Evolutionary conservation across 2,888 invertebrate genomes (phyloP).

Genomic region (Drosophila pseudotakahashii): DNA sequence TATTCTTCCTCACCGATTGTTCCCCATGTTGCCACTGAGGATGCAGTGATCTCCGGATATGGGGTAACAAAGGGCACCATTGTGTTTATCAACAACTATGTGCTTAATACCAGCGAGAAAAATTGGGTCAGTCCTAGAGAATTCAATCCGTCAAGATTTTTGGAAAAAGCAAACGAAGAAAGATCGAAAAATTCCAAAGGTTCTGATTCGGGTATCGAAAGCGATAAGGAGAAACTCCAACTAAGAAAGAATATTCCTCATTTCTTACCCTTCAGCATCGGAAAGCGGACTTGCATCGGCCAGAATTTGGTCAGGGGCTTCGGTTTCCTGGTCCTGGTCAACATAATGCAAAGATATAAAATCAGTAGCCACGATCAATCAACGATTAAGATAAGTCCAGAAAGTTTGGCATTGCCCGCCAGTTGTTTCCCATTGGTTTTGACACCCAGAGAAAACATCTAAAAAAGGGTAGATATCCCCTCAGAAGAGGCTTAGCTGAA

Average conservation of each 20-base stretch:
- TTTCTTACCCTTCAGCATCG: slow-evolving; percentile 94
- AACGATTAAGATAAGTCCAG: slow-evolving; percentile 87
- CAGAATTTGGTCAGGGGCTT: slow-evolving; percentile 92
- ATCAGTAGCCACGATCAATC: slow-evolving; percentile 86
- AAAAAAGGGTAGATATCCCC: not conserved
- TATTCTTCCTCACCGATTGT: slow-evolving; percentile 94
- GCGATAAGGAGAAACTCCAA: slow-evolving; percentile 81
- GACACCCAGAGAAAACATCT: slow-evolving; percentile 77
- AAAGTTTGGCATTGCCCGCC: slow-evolving; percentile 90
- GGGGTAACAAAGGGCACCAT: slow-evolving; percentile 91
- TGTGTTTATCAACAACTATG: slow-evolving; percentile 93
- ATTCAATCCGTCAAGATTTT: slow-evolving; percentile 91
- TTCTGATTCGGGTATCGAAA: slow-evolving; percentile 87
- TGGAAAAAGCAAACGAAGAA: slow-evolving; percentile 83
- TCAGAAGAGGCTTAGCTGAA: too few species aligned
- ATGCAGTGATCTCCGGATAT: slow-evolving; percentile 88
- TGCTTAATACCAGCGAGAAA: slow-evolving; percentile 89
- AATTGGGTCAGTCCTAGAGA: slow-evolving; percentile 90
- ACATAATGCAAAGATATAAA: slow-evolving; percentile 89
- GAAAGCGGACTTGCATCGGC: slow-evolving; percentile 94
- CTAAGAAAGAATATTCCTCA: slow-evolving; percentile 87
- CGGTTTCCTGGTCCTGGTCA: slow-evolving; percentile 90
- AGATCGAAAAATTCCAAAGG: slow-evolving; percentile 82
- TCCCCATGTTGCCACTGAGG: slow-evolving; percentile 92
- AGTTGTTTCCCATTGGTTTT: slow-evolving; percentile 88